Evolutionary conservation across 2,797 vertebrate species (phyloP).

Genomic region (Urocyon cinereoargenteus): DNA sequence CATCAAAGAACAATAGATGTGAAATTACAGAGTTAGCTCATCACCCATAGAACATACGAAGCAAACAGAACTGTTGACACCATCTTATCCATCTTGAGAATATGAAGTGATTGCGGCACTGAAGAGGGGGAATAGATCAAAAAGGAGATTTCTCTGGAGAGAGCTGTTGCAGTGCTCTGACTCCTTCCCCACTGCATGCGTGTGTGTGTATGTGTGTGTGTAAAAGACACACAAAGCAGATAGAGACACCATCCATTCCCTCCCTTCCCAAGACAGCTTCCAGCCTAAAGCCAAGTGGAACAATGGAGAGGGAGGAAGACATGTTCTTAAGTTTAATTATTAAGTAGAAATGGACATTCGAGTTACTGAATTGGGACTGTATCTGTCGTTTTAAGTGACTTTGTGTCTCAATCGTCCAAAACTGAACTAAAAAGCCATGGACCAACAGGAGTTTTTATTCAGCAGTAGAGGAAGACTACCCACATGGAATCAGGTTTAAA

Average conservation of each 20-base stretch:
- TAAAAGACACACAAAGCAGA: neutral
- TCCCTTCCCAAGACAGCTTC: neutral
- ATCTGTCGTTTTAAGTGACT: slow-evolving; percentile 44
- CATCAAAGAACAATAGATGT: neutral
- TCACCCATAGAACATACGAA: neutral
- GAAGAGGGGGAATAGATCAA: neutral
- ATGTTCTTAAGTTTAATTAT: slow-evolving; percentile 31
- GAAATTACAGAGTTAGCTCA: neutral
- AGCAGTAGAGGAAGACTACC: neutral
- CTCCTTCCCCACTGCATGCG: neutral
- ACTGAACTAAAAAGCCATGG: neutral
- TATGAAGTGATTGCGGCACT: neutral
- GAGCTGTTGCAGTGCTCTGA: neutral
- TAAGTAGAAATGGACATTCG: slow-evolving; percentile 19
- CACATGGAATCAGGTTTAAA: slow-evolving; percentile 45
- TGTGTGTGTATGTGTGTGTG: neutral
- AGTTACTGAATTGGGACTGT: neutral
- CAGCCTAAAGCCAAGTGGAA: neutral
- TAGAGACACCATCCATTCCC: neutral
- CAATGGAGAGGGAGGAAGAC: neutral
- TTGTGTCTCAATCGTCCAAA: neutral
- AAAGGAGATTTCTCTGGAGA: slow-evolving; percentile 5
- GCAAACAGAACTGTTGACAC: neutral
- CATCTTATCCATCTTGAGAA: neutral
- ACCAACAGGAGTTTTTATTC: neutral